A percentile compares a stretch with the other conserved stretches of the same genome.
These are phyloP conservation scores for Nomia melanderi DNA, from an alignment of 1,140 invertebrate species.

Conservation along the genomic window DNA sequence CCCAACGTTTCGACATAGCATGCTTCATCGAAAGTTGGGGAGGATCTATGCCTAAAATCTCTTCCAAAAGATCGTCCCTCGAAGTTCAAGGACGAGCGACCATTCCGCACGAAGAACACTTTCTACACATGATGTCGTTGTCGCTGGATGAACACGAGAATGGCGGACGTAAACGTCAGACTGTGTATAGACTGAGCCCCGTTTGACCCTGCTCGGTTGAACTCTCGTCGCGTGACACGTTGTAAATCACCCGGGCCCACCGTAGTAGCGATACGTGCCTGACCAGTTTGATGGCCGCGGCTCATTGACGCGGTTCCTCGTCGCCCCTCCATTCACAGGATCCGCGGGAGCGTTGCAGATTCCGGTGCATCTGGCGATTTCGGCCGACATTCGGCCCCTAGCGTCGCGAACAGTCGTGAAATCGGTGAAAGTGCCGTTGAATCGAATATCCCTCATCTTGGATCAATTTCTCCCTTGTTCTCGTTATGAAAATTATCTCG, in stretches of 20 bases:
- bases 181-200: slow-evolving; percentile 14
- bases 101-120: slow-evolving; percentile 5
- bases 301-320: slow-evolving; percentile 74
- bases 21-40: too few relatives aligned
- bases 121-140: slow-evolving; percentile 51
- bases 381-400: not conserved
- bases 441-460: too few relatives aligned
- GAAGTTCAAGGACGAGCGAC: slow-evolving; percentile 16
- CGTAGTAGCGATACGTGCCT: slow-evolving; percentile 71
- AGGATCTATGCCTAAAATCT: not conserved
- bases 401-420: not conserved
- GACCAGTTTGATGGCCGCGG: slow-evolving; percentile 74
- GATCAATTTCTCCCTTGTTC: too few relatives aligned
- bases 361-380: slow-evolving; percentile 33
- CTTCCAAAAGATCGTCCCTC: not conserved
- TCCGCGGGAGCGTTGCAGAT: slow-evolving; percentile 47
- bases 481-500: too few relatives aligned
- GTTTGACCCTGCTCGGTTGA: slow-evolving; percentile 64
- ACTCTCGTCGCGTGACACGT: slow-evolving; percentile 72
- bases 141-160: slow-evolving; percentile 18
- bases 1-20: too few relatives aligned
- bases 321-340: slow-evolving; percentile 72
- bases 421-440: not conserved
- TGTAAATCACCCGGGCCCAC: slow-evolving; percentile 73
- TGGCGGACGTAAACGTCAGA: slow-evolving; percentile 35